Conservation (phyloP, 2,113 vertebrate genomes). For the Bubo bubo region DNA sequence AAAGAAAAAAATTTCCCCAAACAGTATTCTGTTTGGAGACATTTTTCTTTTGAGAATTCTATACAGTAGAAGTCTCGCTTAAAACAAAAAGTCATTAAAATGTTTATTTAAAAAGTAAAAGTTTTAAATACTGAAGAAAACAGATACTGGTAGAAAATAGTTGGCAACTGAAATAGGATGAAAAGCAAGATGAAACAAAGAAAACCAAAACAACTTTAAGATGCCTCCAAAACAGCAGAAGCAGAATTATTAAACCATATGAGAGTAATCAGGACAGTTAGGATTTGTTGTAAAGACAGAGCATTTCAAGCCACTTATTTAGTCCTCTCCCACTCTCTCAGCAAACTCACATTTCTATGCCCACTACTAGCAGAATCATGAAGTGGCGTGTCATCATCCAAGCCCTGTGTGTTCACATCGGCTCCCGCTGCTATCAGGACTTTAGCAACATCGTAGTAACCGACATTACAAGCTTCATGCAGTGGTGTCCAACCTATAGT, state of each 20-base stretch:
- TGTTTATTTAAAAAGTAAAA: background rate
- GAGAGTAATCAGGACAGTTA: background rate
- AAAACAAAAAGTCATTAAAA: background rate
- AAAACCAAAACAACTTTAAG: background rate
- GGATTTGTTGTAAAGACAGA: background rate
- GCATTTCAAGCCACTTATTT: background rate
- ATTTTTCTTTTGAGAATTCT: background rate
- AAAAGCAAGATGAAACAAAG: background rate
- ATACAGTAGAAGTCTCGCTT: background rate
- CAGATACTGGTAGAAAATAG: background rate
- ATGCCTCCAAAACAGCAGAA: background rate
- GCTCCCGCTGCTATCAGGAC: constrained; percentile 94
- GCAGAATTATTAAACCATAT: background rate
- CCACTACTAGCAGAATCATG: constrained; percentile 98
- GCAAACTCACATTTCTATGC: constrained; percentile 88
- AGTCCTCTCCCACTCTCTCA: background rate
- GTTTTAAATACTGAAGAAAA: background rate
- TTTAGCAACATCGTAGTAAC: constrained; percentile 97
- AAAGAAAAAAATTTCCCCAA: background rate
- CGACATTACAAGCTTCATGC: constrained; percentile 97
- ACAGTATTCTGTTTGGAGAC: background rate
- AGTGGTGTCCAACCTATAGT: constrained; percentile 93
- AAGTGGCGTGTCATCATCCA: constrained; percentile 96
- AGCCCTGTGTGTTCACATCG: constrained; percentile 95
- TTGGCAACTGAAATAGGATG: background rate